Conservation (phyloP, 1,140 invertebrate species). For the Galendromus occidentalis region DNA sequence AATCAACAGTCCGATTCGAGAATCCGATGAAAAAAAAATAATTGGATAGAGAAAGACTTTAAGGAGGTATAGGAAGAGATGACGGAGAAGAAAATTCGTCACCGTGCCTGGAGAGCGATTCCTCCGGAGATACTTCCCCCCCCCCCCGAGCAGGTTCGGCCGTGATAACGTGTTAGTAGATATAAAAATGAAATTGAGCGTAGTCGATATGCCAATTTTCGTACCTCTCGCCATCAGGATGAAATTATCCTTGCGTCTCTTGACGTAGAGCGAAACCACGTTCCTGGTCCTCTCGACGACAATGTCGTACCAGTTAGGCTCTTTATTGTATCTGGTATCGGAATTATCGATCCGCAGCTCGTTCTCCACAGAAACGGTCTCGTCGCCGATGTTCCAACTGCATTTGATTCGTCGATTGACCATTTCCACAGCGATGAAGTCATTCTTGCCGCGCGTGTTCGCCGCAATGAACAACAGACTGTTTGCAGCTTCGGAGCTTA, state of each 20-base stretch:
- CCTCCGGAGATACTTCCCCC: no score
- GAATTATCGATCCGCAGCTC: constrained; percentile 34
- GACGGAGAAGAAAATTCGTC: no score
- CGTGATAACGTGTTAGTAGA: no score
- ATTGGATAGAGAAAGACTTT: no score
- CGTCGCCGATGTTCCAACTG: constrained; percentile 53
- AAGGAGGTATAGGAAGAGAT: no score
- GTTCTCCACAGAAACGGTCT: constrained; percentile 36
- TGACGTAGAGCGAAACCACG: background rate
- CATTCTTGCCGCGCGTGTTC: constrained; percentile 34
- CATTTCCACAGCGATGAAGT: constrained; percentile 59
- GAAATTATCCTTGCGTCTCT: constrained; percentile 9
- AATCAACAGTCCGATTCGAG: no score
- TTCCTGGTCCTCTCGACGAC: constrained; percentile 35
- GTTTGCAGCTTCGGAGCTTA: constrained; percentile 37
- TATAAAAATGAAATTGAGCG: no score
- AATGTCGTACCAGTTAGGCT: constrained; percentile 49
- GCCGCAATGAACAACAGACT: constrained; percentile 45
- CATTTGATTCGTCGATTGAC: constrained; percentile 48
- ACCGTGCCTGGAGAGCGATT: no score
- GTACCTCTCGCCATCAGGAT: constrained; percentile 6
- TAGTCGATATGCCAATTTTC: no score
- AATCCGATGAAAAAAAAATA: no score
- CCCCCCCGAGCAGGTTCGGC: no score
- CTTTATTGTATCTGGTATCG: constrained; percentile 35